Evolutionary conservation across 1,140 invertebrate genomes (phyloP), one percentile per base, ranked within the genome.

Genomic region (Diorhabda elongata): DNA sequence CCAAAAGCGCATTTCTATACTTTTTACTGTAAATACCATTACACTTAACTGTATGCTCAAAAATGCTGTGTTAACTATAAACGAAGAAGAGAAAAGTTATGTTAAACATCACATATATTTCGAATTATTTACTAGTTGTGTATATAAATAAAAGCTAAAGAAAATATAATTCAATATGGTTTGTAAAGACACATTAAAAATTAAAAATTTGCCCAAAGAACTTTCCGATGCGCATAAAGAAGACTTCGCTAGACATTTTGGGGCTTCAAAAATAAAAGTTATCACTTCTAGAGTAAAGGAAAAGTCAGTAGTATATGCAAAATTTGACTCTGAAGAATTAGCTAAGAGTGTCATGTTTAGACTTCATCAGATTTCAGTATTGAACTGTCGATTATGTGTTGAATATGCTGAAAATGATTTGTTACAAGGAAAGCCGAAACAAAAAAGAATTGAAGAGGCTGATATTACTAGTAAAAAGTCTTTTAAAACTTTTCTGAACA

Each of bases 401-500:
- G 88, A 91, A 79, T 90, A 85, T 83, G 87, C 88, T 3, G 83
- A 83, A 68, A 74, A 76, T 63, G 76, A 79, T 64, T 73, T 78
- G 11, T 57, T 74, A 42, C 67, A 71, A 64, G 70, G 70, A 42
- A 71, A 74, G 65, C 57, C 70, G 8, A 65, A 69, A 57, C 56
- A 64, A 42, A 82, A 80, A 71, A 73, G 71, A 6, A 65, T 68
- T 3, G 76, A 79, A 59, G 74, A 80, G 44, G 57, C 72, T 41
- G 73, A 77, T 45, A 68, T 66, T 44, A 71, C 59, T 6, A 75
- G 74, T 58, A 79, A 80, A 68, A 77, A 83, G 69, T 78, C 88
- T 75, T 85, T 88, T 64, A 87, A 87, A 80, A 82, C 85, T 68
- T 92, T 91, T 82, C 75, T 92, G 43, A 84, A 85, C 62, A 86